A percentile compares a stretch with the other conserved stretches of the same genome.
Evolutionary conservation across 2,797 vertebrate species (phyloP).

Genomic region (Gobionotothen gibberifrons): DNA sequence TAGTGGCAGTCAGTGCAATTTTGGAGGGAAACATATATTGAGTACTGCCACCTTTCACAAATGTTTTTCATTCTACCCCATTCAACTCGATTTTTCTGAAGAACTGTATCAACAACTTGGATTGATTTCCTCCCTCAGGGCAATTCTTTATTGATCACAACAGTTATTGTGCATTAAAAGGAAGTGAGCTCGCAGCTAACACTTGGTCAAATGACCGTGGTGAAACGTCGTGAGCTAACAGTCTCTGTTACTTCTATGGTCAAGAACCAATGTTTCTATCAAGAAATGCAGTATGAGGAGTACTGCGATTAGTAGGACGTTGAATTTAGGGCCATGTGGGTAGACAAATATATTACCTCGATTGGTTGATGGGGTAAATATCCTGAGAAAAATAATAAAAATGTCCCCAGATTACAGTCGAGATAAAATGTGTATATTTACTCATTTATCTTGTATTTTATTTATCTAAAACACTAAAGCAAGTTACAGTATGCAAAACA

Average conservation of each 20-base stretch:
- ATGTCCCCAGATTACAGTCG: no score
- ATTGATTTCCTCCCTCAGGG: background rate
- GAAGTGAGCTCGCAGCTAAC: background rate
- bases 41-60: background rate
- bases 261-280: background rate
- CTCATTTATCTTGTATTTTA: no score
- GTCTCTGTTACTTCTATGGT: background rate
- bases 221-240: background rate
- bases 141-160: constrained; percentile 1
- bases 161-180: background rate
- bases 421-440: no score
- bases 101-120: background rate
- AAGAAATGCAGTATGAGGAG: no score
- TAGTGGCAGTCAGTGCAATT: background rate
- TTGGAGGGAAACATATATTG: background rate
- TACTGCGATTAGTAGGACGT: no score
- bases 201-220: background rate
- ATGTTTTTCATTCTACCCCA: background rate
- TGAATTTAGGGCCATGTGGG: no score
- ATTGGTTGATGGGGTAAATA: no score
- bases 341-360: no score
- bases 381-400: no score
- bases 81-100: background rate
- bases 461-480: no score
- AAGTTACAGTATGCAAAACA: no score